Base-by-base conservation (phyloP, 1,140 invertebrate genomes). In the Agraylea sexmaculata region DNA sequence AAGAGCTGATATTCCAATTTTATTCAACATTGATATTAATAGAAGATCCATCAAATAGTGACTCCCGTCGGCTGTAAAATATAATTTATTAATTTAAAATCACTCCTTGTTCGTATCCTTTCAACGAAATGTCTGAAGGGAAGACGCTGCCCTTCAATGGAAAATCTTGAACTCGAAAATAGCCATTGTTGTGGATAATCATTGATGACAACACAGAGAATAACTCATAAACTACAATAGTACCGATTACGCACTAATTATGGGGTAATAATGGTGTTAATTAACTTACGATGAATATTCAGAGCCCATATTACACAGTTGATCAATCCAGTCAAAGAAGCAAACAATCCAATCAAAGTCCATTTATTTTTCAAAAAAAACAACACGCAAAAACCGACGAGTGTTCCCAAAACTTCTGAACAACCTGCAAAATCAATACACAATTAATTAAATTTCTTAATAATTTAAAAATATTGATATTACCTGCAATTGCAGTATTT, bases 401-500 rank as follows among this genome's bases (percentile, higher is more conserved):
- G 55, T 4, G 57, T 58, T 37, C 62, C 62, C 25, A 57, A 47
- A 37, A 65, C 56, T 40, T 65, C 62, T 35, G 54, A 52, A 16
- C 55, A 40, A 18, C 61, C 62, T 19, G 53, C 51, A 39, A 43
- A 59, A 29, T 3, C 39, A 61, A 52, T 15, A 55, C 58, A 47
- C 22, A 37, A 23, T n/a, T 16, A 11, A 16, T n/a, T 15, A 36
- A 21, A 10, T 5, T 10, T 15, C 10, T 36, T 15, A 8, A 21
- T 18, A 36, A 20, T 36, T 20, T 18, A 22, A 25, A 42, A 38
- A 35, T 19, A 3, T 17, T 22, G 10, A 3, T 37, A 49, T 52
- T 50, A 63, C 60, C 62, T 52, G 60, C 61, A 18, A 64, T 32
- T 4, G 56, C 56, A 10, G 62, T 64, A 35, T 59, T 64, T 4